A percentile compares a stretch with the other conserved stretches of the same genome.
These are phyloP conservation scores for Varroa destructor DNA, from an alignment of 1,140 invertebrate species.

Conservation along the genomic window DNA sequence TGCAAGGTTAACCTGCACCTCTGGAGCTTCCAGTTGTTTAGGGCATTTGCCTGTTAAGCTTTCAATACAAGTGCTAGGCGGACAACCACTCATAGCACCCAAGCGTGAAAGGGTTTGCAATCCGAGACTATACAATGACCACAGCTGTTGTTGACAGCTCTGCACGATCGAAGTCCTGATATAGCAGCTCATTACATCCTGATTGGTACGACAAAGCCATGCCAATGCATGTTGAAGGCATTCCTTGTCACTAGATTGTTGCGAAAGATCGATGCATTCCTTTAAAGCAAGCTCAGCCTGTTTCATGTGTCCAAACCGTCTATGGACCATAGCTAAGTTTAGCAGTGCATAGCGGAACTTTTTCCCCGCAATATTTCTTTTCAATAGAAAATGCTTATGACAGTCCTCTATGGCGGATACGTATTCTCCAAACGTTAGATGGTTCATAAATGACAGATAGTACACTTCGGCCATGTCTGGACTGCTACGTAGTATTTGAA, in stretches of 20 bases:
- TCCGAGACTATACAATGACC: conserved; percentile 11
- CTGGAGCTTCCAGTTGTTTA: neutral
- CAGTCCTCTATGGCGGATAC: conserved; percentile 18
- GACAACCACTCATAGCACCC: neutral
- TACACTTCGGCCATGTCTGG: conserved; percentile 18
- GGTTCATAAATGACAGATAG: conserved; percentile 16
- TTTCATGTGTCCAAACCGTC: conserved; percentile 12
- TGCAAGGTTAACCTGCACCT: neutral
- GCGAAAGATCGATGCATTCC: conserved; percentile 23
- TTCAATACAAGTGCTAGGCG: neutral
- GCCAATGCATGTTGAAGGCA: conserved; percentile 12
- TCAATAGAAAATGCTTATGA: conserved; percentile 22
- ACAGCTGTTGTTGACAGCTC: conserved; percentile 5
- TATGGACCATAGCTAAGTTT: conserved; percentile 8
- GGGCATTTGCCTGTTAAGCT: neutral
- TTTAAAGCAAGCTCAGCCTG: conserved; percentile 16
- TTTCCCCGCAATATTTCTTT: conserved; percentile 8
- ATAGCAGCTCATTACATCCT: neutral
- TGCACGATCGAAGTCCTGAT: neutral
- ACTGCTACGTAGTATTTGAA: conserved; percentile 13
- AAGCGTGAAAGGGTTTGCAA: conserved; percentile 7
- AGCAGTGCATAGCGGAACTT: conserved; percentile 18
- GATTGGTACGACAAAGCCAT: conserved; percentile 14
- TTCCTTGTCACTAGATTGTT: conserved; percentile 10
- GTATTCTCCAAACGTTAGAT: conserved; percentile 10